Percentiles rank a stretch among this genome's conserved stretches.
Conservation (phyloP, 2,888 invertebrate species). For the Stenolophus ochropezus region DNA sequence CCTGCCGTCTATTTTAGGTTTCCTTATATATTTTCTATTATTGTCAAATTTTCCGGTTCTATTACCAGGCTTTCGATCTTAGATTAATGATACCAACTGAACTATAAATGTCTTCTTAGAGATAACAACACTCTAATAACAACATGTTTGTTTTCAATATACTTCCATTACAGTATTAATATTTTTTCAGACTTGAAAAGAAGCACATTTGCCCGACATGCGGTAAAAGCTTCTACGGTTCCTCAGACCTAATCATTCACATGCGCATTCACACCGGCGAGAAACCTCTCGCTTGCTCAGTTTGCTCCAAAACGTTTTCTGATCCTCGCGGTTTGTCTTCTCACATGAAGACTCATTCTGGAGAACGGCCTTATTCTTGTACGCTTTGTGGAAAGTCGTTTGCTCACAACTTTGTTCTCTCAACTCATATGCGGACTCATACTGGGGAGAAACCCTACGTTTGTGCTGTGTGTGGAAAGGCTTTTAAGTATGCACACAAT, state of each 20-base stretch:
- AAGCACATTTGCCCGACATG: constrained; percentile 63
- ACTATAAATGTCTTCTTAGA: no score
- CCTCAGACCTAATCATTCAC: constrained; percentile 62
- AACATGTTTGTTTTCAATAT: no score
- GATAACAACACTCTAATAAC: background rate
- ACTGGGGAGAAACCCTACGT: constrained; percentile 68
- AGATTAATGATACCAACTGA: no score
- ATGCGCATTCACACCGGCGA: constrained; percentile 57
- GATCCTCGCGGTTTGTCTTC: constrained; percentile 22
- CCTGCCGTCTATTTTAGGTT: no score
- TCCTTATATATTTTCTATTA: no score
- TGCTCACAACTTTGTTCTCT: constrained; percentile 63
- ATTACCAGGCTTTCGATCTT: no score
- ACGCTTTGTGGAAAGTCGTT: constrained; percentile 67
- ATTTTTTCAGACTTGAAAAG: constrained; percentile 43
- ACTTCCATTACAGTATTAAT: no score
- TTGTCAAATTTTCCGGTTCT: no score
- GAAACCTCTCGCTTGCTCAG: constrained; percentile 45
- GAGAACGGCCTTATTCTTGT: constrained; percentile 65
- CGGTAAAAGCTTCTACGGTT: constrained; percentile 67
- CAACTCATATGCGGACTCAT: constrained; percentile 67
- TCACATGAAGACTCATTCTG: background rate
- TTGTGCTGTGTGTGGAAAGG: constrained; percentile 68
- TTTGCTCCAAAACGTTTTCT: constrained; percentile 43
- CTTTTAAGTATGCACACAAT: constrained; percentile 68